These are phyloP conservation scores for Polypterus bichir DNA, from an alignment of 2,113 vertebrate genomes.

Conservation along the genomic window DNA sequence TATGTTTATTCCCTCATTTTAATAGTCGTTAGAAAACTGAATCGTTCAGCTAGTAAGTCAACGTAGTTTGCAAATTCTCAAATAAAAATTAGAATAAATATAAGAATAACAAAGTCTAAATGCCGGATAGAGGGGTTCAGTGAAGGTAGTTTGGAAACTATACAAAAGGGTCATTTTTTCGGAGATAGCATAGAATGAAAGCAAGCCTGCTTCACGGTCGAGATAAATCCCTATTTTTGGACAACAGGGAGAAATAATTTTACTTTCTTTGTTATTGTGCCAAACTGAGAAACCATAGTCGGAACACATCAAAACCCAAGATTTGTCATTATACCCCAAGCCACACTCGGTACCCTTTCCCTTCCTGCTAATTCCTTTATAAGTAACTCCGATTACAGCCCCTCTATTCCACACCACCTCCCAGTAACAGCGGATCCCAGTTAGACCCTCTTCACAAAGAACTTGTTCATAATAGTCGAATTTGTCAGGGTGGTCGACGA, in stretches of 20 bases:
- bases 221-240: constrained; percentile 40
- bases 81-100: too few species aligned
- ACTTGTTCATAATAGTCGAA: constrained; percentile 48
- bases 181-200: constrained; percentile 35
- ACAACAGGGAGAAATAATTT: constrained; percentile 21
- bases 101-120: too few species aligned
- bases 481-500: constrained; percentile 49
- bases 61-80: too few species aligned
- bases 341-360: constrained; percentile 35
- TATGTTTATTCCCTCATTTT: too few species aligned
- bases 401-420: constrained; percentile 51
- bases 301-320: constrained; percentile 52
- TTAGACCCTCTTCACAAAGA: constrained; percentile 44
- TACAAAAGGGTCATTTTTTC: constrained; percentile 40
- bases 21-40: too few species aligned
- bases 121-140: constrained; percentile 39
- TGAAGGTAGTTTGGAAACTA: constrained; percentile 31
- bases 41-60: too few species aligned
- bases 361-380: constrained; percentile 34
- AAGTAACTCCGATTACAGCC: constrained; percentile 47
- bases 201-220: constrained; percentile 50
- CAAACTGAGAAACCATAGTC: constrained; percentile 51
- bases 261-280: constrained; percentile 42
- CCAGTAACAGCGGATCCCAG: constrained; percentile 48
- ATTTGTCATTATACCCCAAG: constrained; percentile 46